These are phyloP conservation scores for Drosophila dunni DNA, from an alignment of 1,140 invertebrate species.

Conservation along the genomic window DNA sequence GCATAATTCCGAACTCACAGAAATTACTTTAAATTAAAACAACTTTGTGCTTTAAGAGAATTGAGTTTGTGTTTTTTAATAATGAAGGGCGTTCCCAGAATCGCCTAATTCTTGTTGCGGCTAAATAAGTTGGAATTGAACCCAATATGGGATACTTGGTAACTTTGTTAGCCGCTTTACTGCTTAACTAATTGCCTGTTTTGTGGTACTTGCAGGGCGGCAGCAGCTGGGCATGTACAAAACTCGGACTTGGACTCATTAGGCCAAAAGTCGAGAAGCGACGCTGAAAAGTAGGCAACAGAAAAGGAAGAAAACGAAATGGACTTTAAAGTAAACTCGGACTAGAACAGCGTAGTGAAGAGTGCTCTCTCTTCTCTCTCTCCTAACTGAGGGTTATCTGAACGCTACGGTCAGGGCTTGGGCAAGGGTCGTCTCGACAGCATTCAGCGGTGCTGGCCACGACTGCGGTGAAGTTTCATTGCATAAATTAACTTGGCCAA, in stretches of 20 bases:
- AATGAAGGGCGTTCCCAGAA: neutral
- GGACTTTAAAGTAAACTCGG: conserved; percentile 37
- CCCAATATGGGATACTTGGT: conserved; percentile 27
- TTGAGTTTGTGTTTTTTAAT: neutral
- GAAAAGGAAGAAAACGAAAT: conserved; percentile 29
- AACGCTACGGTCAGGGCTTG: neutral
- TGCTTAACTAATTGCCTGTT: conserved; percentile 42
- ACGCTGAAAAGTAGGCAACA: neutral
- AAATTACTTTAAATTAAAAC: too few relatives aligned
- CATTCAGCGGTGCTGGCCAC: conserved; percentile 20
- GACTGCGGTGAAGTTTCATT: conserved; percentile 49
- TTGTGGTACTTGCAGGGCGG: conserved; percentile 3
- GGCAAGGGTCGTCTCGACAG: conserved; percentile 11
- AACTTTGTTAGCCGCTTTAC: conserved; percentile 32
- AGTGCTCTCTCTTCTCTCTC: too few relatives aligned
- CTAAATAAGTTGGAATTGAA: conserved; percentile 16
- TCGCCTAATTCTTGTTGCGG: neutral
- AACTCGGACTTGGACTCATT: conserved; percentile 33
- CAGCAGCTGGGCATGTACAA: neutral
- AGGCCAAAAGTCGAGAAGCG: conserved; percentile 13
- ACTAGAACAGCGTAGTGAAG: conserved; percentile 6
- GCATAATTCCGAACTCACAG: too few relatives aligned
- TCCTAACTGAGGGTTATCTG: neutral
- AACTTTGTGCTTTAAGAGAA: neutral
- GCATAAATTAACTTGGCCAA: conserved; percentile 60